Evolutionary conservation across 1,140 invertebrate genomes (phyloP).

Genomic region (Arion vulgaris): DNA sequence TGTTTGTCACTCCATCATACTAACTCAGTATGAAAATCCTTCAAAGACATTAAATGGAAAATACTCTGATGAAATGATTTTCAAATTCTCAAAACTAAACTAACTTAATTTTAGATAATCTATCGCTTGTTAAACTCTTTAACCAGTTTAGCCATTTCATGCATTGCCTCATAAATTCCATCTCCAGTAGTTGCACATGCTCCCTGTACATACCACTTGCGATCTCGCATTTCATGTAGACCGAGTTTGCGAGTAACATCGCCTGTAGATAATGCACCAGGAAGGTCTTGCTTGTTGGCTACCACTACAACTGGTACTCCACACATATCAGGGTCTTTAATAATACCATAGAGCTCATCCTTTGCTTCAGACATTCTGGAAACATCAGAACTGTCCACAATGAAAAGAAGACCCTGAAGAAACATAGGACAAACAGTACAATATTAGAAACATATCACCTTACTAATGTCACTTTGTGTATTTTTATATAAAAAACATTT

Average conservation of each 20-base stretch:
- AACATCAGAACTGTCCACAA: slow-evolving; percentile 95
- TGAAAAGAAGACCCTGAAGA: background rate
- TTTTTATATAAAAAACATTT: too few relatives aligned
- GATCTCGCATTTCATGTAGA: slow-evolving; percentile 38
- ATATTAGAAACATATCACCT: too few relatives aligned
- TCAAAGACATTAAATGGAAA: too few relatives aligned
- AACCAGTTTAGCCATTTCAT: slow-evolving; percentile 50
- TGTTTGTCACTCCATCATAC: too few relatives aligned
- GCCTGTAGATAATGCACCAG: slow-evolving; percentile 56
- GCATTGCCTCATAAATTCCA: slow-evolving; percentile 50
- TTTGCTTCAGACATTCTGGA: slow-evolving; percentile 96
- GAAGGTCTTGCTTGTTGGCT: slow-evolving; percentile 72
- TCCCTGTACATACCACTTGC: slow-evolving; percentile 63
- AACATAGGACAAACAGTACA: too few relatives aligned
- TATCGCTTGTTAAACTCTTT: slow-evolving; percentile 44
- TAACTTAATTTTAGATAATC: too few relatives aligned
- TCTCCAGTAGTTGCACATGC: slow-evolving; percentile 59
- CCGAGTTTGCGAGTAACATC: slow-evolving; percentile 52
- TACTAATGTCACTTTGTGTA: too few relatives aligned
- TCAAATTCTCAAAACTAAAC: too few relatives aligned
- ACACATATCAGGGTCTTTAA: slow-evolving; percentile 61
- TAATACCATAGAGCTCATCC: slow-evolving; percentile 84
- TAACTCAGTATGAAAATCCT: too few relatives aligned
- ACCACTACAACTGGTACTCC: slow-evolving; percentile 68
- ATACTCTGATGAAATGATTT: too few relatives aligned